A percentile compares a stretch with the other conserved stretches of the same genome.
These are phyloP conservation scores for Echinometra lucunter DNA, from an alignment of 53 echinoderm and acorn worm genomes.

Conservation along the genomic window DNA sequence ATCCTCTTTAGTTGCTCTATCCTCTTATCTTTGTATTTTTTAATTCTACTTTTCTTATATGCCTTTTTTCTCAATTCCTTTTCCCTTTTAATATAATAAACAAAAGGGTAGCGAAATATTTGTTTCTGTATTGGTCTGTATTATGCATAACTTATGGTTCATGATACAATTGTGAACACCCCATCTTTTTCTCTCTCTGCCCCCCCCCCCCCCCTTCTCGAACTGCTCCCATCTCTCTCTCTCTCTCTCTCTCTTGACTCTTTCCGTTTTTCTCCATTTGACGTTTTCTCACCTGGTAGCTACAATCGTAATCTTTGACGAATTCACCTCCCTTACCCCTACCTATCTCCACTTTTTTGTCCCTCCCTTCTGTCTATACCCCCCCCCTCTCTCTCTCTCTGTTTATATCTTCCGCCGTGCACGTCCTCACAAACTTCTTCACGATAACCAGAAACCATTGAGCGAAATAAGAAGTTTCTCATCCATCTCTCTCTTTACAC, in stretches of 20 bases:
- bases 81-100: not conserved
- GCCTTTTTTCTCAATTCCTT: too few species aligned
- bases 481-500: not conserved
- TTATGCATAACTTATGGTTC: not conserved
- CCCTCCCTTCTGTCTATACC: not conserved
- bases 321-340: not conserved
- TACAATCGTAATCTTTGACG: too few species aligned
- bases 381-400: not conserved
- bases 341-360: not conserved
- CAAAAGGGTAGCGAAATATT: not conserved
- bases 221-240: not conserved
- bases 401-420: not conserved
- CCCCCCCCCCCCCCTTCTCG: not conserved
- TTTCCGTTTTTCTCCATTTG: too few species aligned
- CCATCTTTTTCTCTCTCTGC: not conserved
- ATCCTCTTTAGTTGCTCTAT: not conserved
- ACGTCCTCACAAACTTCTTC: not conserved
- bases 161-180: not conserved
- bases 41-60: not conserved
- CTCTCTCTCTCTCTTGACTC: not conserved
- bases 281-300: too few species aligned
- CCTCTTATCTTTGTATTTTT: not conserved
- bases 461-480: not conserved
- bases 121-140: not conserved
- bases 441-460: not conserved